Evolutionary conservation across 2,113 vertebrate genomes (phyloP).

Genomic region (Henicopernis longicauda): DNA sequence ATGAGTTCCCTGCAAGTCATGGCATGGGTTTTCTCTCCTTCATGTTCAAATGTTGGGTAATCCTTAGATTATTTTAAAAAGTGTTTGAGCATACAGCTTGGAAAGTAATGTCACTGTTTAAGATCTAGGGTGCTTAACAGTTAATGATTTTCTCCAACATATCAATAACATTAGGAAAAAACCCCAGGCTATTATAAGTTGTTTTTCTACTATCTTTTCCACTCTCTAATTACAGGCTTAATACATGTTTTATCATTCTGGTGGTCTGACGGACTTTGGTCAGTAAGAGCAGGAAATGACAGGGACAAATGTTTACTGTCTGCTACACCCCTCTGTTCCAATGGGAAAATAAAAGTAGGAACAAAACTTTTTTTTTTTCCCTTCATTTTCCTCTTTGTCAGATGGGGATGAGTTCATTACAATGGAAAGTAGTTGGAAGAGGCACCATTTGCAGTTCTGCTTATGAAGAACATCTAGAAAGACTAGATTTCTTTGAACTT

Average conservation of each 20-base stretch:
- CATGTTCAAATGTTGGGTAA: not conserved
- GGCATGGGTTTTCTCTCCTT: not conserved
- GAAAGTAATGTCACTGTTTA: not conserved
- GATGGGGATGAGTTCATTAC: not conserved
- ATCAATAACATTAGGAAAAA: not conserved
- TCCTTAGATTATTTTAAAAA: not conserved
- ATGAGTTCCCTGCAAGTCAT: not conserved
- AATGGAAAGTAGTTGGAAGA: not conserved
- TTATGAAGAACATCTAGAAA: not conserved
- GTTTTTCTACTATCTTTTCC: not conserved
- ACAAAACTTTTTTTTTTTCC: not conserved
- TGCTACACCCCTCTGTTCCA: conserved; percentile 14
- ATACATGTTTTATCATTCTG: not conserved
- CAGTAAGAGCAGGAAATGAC: conserved; percentile 26
- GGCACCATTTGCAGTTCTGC: not conserved
- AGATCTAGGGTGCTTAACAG: not conserved
- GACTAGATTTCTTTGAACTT: not conserved
- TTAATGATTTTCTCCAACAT: not conserved
- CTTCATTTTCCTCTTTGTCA: not conserved
- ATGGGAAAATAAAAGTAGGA: conserved; percentile 3
- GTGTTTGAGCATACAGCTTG: not conserved
- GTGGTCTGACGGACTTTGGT: not conserved
- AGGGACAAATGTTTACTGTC: not conserved
- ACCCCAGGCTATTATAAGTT: not conserved
- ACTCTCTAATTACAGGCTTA: not conserved